These are phyloP conservation scores for Apis mellifera DNA, from an alignment of 1,140 invertebrate genomes.

Conservation along the genomic window DNA sequence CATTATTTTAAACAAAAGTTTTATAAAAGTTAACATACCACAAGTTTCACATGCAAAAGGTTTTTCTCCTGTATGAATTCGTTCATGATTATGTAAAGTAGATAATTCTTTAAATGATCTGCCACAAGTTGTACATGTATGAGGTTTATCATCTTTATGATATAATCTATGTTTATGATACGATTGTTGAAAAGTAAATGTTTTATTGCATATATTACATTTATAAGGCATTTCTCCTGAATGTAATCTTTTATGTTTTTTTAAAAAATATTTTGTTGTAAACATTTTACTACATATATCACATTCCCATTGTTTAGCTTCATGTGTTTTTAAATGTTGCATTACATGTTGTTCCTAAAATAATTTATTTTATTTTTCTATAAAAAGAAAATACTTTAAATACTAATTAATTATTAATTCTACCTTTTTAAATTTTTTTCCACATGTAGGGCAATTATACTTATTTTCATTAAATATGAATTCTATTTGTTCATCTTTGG, in stretches of 20 bases:
- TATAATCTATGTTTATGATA: conserved; percentile 95
- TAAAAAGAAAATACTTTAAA: neutral
- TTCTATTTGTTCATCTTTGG: conserved; percentile 67
- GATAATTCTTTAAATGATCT: conserved; percentile 94
- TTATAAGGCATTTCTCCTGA: conserved; percentile 93
- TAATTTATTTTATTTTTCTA: conserved; percentile 21
- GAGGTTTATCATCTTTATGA: conserved; percentile 92
- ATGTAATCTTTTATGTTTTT: conserved; percentile 93
- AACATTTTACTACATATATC: conserved; percentile 92
- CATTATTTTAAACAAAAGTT: conserved; percentile 7
- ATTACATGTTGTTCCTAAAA: conserved; percentile 81
- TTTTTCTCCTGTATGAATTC: conserved; percentile 95
- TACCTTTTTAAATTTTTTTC: conserved; percentile 82
- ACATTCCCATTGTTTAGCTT: conserved; percentile 89
- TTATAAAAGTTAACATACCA: conserved; percentile 82
- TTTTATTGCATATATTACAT: conserved; percentile 92
- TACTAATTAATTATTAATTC: neutral
- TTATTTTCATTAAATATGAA: conserved; percentile 68
- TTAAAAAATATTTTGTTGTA: conserved; percentile 94
- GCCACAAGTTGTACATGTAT: conserved; percentile 89
- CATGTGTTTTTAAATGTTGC: conserved; percentile 83
- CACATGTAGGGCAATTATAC: conserved; percentile 79
- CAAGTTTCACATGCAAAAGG: conserved; percentile 95
- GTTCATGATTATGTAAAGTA: conserved; percentile 92
- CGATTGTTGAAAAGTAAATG: conserved; percentile 95